These are phyloP conservation scores for Phalera bucephala DNA, from an alignment of 2,888 invertebrate species.

Conservation along the genomic window DNA sequence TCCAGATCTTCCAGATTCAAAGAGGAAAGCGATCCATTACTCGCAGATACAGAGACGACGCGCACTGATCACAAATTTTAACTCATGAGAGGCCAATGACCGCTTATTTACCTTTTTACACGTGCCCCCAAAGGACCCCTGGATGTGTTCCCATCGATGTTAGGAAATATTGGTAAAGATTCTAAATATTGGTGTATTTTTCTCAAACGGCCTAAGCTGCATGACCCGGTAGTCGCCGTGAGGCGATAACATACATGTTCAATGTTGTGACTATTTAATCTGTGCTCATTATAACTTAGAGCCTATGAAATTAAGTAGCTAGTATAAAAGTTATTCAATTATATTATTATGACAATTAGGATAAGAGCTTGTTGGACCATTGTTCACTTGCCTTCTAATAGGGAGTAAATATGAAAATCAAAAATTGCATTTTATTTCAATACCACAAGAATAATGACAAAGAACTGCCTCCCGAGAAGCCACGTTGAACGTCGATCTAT, in stretches of 20 bases:
- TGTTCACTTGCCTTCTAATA: slow-evolving; percentile 74
- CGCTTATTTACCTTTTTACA: slow-evolving; percentile 10
- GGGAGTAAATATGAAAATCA: slow-evolving; percentile 31
- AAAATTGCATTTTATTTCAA: slow-evolving; percentile 15
- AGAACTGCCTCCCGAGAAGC: too few species aligned
- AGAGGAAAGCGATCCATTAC: slow-evolving; percentile 85
- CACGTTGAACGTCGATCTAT: too few species aligned
- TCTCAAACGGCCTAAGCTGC: slow-evolving; percentile 40
- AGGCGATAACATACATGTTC: slow-evolving; percentile 42
- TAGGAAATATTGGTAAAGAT: slow-evolving; percentile 20
- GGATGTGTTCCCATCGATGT: slow-evolving; percentile 19
- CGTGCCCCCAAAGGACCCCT: slow-evolving; percentile 7
- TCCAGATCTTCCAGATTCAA: slow-evolving; percentile 70
- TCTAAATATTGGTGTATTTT: slow-evolving; percentile 18
- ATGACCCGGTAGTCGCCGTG: slow-evolving; percentile 27
- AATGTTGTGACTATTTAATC: slow-evolving; percentile 64
- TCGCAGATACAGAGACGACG: slow-evolving; percentile 71
- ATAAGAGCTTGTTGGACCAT: slow-evolving; percentile 76
- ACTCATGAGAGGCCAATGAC: slow-evolving; percentile 10
- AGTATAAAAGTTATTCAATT: slow-evolving; percentile 61
- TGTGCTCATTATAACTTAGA: slow-evolving; percentile 64
- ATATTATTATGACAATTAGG: slow-evolving; percentile 49
- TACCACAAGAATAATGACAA: too few species aligned
- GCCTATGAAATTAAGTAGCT: slow-evolving; percentile 53
- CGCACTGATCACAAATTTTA: slow-evolving; percentile 69